phyloP scores from a whole-genome alignment of 2,888 invertebrate genomes.

The Girardia tigrina region DNA sequence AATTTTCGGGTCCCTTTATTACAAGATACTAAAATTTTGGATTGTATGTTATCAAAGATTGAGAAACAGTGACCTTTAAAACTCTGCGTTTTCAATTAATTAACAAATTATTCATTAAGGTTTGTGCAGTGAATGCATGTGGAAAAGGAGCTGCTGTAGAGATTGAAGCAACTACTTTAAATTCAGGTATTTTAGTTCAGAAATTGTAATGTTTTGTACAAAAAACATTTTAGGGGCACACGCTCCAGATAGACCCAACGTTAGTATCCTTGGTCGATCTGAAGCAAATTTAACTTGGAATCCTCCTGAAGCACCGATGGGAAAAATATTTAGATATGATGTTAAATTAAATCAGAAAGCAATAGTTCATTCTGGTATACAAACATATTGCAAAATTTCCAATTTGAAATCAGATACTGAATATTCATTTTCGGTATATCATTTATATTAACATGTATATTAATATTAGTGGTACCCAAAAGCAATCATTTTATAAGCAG shows the following conservation, averaged over 20 bases:
- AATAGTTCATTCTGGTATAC: constrained; percentile 47
- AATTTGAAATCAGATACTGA: constrained; percentile 47
- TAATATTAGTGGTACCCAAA: too few species aligned
- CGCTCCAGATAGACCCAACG: constrained; percentile 47
- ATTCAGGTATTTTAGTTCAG: not conserved
- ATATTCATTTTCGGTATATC: constrained; percentile 45
- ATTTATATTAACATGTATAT: too few species aligned
- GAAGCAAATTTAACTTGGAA: constrained; percentile 48
- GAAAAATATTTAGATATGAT: constrained; percentile 47
- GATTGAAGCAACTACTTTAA: not conserved
- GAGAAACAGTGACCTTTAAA: too few species aligned
- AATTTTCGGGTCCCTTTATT: too few species aligned
- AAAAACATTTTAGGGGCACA: constrained; percentile 43
- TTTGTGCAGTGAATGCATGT: not conserved
- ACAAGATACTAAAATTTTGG: too few species aligned
- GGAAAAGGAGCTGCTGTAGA: not conserved
- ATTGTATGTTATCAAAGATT: too few species aligned
- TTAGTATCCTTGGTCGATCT: constrained; percentile 46
- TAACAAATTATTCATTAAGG: not conserved
- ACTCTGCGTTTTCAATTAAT: not conserved
- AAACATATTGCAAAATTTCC: constrained; percentile 42
- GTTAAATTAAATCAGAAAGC: constrained; percentile 44
- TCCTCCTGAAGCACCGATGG: constrained; percentile 47
- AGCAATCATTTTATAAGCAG: too few species aligned
- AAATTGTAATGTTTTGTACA: not conserved